phyloP scores from a whole-genome alignment of 1,140 invertebrate genomes.

The Nautilus pompilius region DNA sequence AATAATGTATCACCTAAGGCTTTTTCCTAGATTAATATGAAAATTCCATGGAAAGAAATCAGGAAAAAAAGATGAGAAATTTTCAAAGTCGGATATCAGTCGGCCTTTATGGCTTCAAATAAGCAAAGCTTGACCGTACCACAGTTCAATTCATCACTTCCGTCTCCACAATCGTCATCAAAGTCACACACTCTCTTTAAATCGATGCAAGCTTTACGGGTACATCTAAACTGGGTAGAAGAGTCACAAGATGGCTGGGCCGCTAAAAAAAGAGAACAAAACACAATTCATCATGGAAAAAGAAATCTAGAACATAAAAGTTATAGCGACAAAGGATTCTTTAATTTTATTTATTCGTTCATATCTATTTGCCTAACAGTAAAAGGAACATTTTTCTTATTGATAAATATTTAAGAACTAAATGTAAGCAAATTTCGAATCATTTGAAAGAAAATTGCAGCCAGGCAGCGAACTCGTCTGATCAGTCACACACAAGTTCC shows the following conservation, averaged over 20 bases:
- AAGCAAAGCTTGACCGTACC: slow-evolving; percentile 12
- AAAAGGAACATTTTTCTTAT: too few relatives aligned
- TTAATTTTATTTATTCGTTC: too few relatives aligned
- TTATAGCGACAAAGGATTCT: too few relatives aligned
- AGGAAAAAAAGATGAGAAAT: too few relatives aligned
- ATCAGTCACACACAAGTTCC: too few relatives aligned
- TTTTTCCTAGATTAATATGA: background rate
- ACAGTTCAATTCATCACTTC: slow-evolving; percentile 46
- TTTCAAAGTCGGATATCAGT: slow-evolving; percentile 29
- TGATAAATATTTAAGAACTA: too few relatives aligned
- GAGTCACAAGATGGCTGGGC: slow-evolving; percentile 10
- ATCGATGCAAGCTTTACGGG: slow-evolving; percentile 33
- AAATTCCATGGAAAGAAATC: background rate
- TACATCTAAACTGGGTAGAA: slow-evolving; percentile 23
- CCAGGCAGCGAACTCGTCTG: too few relatives aligned
- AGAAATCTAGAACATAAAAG: too few relatives aligned
- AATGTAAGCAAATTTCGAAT: too few relatives aligned
- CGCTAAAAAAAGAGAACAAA: background rate
- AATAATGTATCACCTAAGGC: background rate
- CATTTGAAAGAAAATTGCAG: too few relatives aligned
- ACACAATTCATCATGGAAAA: background rate
- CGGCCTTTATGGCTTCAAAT: slow-evolving; percentile 11
- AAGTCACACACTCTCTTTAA: slow-evolving; percentile 41
- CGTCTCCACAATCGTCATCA: slow-evolving; percentile 52
- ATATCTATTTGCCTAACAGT: too few relatives aligned